Evolutionary conservation across 2,797 vertebrate genomes (phyloP), one percentile per base, ranked within the genome.

Genomic region (Leptatherina wallacei): DNA sequence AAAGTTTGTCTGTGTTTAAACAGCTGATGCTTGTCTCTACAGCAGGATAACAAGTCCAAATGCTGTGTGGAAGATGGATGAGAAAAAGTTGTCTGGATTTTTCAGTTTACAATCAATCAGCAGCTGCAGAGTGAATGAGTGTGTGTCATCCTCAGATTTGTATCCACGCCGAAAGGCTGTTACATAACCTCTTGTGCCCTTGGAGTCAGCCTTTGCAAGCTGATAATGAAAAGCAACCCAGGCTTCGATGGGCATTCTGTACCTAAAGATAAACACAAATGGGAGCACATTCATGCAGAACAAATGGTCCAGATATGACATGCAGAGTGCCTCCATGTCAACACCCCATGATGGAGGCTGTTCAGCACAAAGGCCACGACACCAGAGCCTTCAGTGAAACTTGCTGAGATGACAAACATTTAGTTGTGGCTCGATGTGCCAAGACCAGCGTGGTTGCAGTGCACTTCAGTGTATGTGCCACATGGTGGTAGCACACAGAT

Each of bases 401-500:
- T 3, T 16, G 47, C n/a, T 40, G 27, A 59, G 56, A 61, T 66
- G 74, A 47, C 65, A 69, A 54, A 70, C 30, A 20, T 20, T 3
- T 59, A 56, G 20, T 42, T 42, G 47, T 61, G 63, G 56, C 20
- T 20, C 3, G 10, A 69, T 20, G 62, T 55, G 66, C 20, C 22
- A 71, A 52, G 59, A 36, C 32, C 52, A 74, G 22, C 42, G 3
- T 6, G 1, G 38, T 33, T 58, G 40, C n/a, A 0, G 4, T 40
- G 77, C 60, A 71, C 22, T 85, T 72, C 27, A 14, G 11, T 0
- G 18, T 40, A 35, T 14, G 16, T 0, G 12, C 87, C 92, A 90
- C 87, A 75, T 63, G 92, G 71, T 80, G 91, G 90, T 85, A 88
- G 84, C 64, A 66, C 33, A 83, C 36, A 69, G 32, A 62, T 75